Conservation (phyloP, 2,113 vertebrate genomes). For the Rhea pennata region DNA sequence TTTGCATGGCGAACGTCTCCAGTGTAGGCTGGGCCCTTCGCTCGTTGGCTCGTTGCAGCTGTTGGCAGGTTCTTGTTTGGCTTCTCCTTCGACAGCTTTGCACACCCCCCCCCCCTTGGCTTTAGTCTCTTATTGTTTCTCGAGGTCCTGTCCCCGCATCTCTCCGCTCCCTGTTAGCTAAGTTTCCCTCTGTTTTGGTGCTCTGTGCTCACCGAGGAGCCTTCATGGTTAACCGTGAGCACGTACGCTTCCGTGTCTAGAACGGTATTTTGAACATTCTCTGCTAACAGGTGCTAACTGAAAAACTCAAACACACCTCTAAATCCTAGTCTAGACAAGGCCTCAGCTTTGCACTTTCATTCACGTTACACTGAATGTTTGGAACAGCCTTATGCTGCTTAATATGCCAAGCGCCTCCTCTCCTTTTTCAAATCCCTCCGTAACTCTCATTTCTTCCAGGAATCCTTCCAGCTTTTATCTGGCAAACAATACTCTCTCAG, state of each 20-base stretch:
- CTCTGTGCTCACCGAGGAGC: neutral
- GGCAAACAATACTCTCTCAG: neutral
- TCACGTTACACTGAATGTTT: neutral
- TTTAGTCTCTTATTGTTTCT: neutral
- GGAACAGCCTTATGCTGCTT: neutral
- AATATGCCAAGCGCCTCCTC: neutral
- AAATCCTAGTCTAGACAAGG: conserved; percentile 8
- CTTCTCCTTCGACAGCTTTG: neutral
- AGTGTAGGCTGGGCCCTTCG: neutral
- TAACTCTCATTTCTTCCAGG: neutral
- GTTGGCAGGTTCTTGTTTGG: neutral
- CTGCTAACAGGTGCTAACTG: neutral
- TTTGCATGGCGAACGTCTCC: neutral
- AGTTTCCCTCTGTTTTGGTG: neutral
- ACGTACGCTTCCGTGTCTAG: accelerated
- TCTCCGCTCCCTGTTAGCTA: neutral
- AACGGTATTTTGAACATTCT: neutral
- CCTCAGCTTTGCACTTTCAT: neutral
- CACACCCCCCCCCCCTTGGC: neutral
- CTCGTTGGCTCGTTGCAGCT: neutral
- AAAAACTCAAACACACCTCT: neutral
- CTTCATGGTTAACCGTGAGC: neutral
- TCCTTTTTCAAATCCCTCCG: conserved; percentile 4
- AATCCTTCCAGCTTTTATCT: conserved; percentile 2
- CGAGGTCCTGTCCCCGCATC: neutral